phyloP scores from a whole-genome alignment of 1,140 invertebrate genomes.

The Achroia grisella region DNA sequence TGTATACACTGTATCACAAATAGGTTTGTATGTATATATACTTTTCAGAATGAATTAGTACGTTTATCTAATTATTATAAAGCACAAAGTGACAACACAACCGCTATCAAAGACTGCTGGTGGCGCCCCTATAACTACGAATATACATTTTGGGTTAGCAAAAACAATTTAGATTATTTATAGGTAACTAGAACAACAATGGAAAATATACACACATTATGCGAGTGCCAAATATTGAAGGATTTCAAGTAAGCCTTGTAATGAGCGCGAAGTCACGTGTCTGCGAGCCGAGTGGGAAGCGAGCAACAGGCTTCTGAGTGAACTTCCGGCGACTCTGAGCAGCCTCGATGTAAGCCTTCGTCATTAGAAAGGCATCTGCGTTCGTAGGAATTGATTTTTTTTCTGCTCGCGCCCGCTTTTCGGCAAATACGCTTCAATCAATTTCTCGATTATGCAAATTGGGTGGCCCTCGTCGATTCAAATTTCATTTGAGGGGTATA shows the following conservation, averaged over 20 bases:
- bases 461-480: constrained; percentile 21
- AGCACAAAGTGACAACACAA: too few relatives aligned
- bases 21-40: too few relatives aligned
- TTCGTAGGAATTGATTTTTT: constrained; percentile 48
- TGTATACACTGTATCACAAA: too few relatives aligned
- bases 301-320: constrained; percentile 32
- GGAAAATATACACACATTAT: background rate
- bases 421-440: constrained; percentile 58
- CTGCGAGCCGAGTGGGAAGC: background rate
- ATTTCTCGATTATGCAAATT: constrained; percentile 68
- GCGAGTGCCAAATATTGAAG: too few relatives aligned
- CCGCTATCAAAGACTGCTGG: too few relatives aligned
- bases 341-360: constrained; percentile 16
- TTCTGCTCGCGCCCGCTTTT: constrained; percentile 20
- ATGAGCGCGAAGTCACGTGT: background rate
- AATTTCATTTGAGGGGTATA: constrained; percentile 25
- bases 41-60: too few relatives aligned
- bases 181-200: too few relatives aligned
- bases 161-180: too few relatives aligned
- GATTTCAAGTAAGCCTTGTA: background rate
- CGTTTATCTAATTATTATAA: too few relatives aligned
- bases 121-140: too few relatives aligned
- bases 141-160: too few relatives aligned
- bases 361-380: constrained; percentile 54
- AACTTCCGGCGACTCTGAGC: too few relatives aligned